Base-by-base conservation (phyloP, 2,113 vertebrate species). In the Hippocampus mohnikei region DNA sequence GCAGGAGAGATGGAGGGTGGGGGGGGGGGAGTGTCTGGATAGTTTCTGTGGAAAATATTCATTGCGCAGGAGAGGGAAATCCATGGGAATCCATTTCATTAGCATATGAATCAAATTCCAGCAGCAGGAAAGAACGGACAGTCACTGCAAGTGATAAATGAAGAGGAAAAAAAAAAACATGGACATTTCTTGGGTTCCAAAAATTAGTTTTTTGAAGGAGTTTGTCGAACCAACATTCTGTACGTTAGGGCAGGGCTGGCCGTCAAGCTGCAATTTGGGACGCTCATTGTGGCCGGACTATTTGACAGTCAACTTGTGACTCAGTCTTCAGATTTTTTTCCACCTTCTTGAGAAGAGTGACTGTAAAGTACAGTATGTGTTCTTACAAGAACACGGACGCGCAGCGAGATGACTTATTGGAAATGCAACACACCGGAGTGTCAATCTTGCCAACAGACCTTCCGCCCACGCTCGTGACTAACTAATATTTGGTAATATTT, bases 21-120 rank as follows among this genome's bases (percentile, higher is more conserved):
- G 74, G n/a, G 72, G 37, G 74, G n/a, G 37, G 70, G 59, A 33
- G 33, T 71, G 72, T 71, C 23, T 15, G 12, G 23, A 11, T 3
- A 40, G 37, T 37, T 37, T 61, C 33, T 8, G 33, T 63, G 21
- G 37, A 63, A 63, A 64, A 85, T 83, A 85, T 86, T 72, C 83
- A 67, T 59, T 44, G 73, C 76, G 73, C 79, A 84, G 76, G 81
- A 78, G 80, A 78, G 80, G 68, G 60, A 82, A 82, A 73, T 83
- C 83, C 88, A 88, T 89, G 80, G 82, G 83, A 86, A 87, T 82
- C 77, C 6, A 48, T 10, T 72, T 84, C 67, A 88, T 91, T 90
- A 85, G 69, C 85, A 90, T 88, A 83, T 88, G 83, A 91, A 92
- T 89, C 23, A 78, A 79, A 89, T 90, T 91, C 85, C 87, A 82